Base-by-base conservation (phyloP, 2,888 invertebrate genomes). In the Dyspetes luteomarginatus region DNA sequence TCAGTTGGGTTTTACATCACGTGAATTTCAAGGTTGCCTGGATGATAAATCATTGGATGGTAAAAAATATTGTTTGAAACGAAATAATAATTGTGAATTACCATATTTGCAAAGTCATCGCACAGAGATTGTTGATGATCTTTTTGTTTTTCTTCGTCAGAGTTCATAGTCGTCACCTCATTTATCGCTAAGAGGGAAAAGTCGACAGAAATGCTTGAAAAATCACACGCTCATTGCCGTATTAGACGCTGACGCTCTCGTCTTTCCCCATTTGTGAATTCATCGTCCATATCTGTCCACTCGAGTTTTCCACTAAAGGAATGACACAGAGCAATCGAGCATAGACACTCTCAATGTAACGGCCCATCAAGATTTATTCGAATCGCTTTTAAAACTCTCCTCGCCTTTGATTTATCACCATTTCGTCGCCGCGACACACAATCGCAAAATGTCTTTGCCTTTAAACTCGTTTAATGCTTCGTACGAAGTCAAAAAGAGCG, bases 201-300 rank as follows among this genome's bases (percentile, higher is more conserved):
- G n/a, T n/a, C n/a, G n/a, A n/a, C n/a, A n/a, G n/a, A n/a, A 30
- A 50, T 36, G 52, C 19, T 41, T 52, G 50, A 43, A 30, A 28
- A 30, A 62, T 67, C 30, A 55, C 52, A 60, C 58, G 43, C 15
- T 56, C 19, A 58, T 69, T 30, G 22, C 68, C 74, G 73, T 78
- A 68, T 78, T 78, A 74, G 78, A 72, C 22, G 28, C 19, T 74
- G n/a, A n/a, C n/a, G n/a, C 1, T 15, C 17, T 62, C 17, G 15
- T 17, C 22, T 17, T 9, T 58, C 24, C 12, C 41, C 12, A 48
- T 17, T 64, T 19, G 30, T 26, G 64, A 45, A 68, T 55, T n/a
- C 36, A 48, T 68, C 68, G 48, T 19, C 68, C 79, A 64, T 72
- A 62, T 75, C 62, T 15, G 75, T 30, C 65, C 4, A 52, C 36